These are phyloP conservation scores for Strix uralensis DNA, from an alignment of 2,113 vertebrate genomes.

Conservation along the genomic window DNA sequence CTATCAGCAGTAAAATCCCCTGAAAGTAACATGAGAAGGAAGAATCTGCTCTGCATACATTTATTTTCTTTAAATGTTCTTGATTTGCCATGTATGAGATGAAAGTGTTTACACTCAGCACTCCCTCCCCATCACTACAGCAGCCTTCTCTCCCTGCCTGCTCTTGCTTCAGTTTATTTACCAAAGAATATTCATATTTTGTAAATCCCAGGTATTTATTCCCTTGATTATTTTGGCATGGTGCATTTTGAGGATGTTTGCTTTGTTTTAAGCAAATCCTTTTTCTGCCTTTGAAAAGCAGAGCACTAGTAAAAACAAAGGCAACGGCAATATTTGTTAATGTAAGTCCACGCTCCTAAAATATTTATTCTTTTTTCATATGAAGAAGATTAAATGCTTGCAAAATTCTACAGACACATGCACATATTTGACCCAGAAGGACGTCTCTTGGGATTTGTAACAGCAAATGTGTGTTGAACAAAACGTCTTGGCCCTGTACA, in stretches of 20 bases:
- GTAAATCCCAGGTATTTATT: constrained; percentile 70
- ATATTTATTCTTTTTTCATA: constrained; percentile 76
- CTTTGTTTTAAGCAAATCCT: constrained; percentile 75
- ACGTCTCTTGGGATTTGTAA: constrained; percentile 72
- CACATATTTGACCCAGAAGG: constrained; percentile 72
- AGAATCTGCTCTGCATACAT: constrained; percentile 46
- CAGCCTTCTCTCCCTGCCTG: neutral
- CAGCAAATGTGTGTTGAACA: constrained; percentile 76
- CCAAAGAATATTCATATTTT: constrained; percentile 69
- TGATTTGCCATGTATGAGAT: constrained; percentile 28
- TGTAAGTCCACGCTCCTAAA: constrained; percentile 68
- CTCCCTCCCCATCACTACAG: neutral
- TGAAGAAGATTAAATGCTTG: constrained; percentile 74
- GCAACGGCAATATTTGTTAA: constrained; percentile 70
- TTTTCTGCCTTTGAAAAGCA: constrained; percentile 67
- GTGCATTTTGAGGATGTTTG: constrained; percentile 70
- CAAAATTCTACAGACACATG: constrained; percentile 66
- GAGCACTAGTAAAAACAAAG: constrained; percentile 72
- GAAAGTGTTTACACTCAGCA: constrained; percentile 22
- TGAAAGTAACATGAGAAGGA: constrained; percentile 35
- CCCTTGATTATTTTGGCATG: constrained; percentile 73
- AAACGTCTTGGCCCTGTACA: constrained; percentile 73
- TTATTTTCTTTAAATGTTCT: constrained; percentile 58
- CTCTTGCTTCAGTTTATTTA: constrained; percentile 54
- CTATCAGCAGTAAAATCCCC: constrained; percentile 49